phyloP scores from a whole-genome alignment of 2,888 invertebrate genomes.

The Chaitophorus viminalis region DNA sequence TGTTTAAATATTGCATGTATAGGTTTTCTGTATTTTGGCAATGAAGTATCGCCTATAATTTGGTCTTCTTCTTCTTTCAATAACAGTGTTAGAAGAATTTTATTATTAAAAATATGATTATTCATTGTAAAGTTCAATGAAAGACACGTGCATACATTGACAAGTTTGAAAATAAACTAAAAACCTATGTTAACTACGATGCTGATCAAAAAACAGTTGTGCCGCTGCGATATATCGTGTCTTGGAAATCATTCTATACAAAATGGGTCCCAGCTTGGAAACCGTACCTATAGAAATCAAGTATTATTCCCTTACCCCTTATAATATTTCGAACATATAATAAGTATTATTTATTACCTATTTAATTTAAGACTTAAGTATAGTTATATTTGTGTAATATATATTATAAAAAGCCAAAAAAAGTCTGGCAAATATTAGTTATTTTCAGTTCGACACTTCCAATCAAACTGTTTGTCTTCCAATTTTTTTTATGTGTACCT shows the following conservation, averaged over 20 bases:
- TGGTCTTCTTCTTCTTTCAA: too few species aligned
- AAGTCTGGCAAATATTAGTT: constrained; percentile 24
- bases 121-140: neutral
- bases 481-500: constrained; percentile 19
- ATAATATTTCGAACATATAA: constrained; percentile 10
- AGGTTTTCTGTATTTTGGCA: too few species aligned
- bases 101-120: neutral
- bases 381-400: constrained; percentile 13
- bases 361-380: constrained; percentile 13
- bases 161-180: neutral
- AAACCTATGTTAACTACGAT: neutral
- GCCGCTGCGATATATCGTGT: neutral
- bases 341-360: neutral
- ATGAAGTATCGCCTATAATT: too few species aligned
- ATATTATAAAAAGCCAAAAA: neutral
- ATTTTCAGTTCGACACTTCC: constrained; percentile 31
- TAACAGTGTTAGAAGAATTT: neutral
- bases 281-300: too few species aligned
- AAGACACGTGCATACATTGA: neutral
- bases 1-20: too few species aligned
- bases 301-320: neutral
- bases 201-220: neutral
- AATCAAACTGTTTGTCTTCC: constrained; percentile 52
- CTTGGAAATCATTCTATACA: neutral
- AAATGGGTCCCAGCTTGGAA: neutral